Evolutionary conservation across 2,797 vertebrate species (phyloP).

Genomic region (Anguilla obscura): DNA sequence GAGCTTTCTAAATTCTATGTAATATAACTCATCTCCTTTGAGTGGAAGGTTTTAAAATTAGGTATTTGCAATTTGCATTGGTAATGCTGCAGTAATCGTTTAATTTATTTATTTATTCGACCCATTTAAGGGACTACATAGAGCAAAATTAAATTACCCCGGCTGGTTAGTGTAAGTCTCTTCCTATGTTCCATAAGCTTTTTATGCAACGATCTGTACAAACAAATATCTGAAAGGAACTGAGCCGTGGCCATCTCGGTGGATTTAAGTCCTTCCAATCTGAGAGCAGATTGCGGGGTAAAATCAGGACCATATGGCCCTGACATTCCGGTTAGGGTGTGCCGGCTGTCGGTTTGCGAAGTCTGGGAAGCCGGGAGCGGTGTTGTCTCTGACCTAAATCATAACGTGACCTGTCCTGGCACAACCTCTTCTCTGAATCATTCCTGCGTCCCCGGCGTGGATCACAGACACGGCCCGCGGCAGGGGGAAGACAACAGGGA

Average conservation of each 20-base stretch:
- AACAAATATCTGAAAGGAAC: conserved; percentile 44
- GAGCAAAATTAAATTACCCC: not conserved
- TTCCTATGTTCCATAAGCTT: not conserved
- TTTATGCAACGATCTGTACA: conserved; percentile 39
- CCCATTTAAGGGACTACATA: not conserved
- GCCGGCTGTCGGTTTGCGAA: conserved; percentile 62
- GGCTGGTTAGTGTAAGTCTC: not conserved
- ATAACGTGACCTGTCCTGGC: conserved; percentile 63
- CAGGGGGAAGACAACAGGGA: not conserved
- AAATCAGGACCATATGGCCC: conserved; percentile 73
- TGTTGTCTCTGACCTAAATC: conserved; percentile 56
- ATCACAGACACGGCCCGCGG: not conserved
- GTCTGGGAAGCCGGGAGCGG: conserved; percentile 60
- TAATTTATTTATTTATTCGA: not conserved
- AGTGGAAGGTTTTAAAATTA: not conserved
- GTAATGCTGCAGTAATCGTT: not conserved
- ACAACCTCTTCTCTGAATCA: conserved; percentile 59
- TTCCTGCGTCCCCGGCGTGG: conserved; percentile 4
- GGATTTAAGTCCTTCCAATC: conserved; percentile 36
- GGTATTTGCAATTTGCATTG: not conserved
- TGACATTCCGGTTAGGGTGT: conserved; percentile 58
- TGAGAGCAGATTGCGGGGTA: conserved; percentile 45
- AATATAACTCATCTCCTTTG: not conserved
- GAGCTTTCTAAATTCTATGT: not conserved
- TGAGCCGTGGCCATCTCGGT: conserved; percentile 37